Evolutionary conservation across 2,888 invertebrate genomes (phyloP).

Genomic region (Drosophila formosana): DNA sequence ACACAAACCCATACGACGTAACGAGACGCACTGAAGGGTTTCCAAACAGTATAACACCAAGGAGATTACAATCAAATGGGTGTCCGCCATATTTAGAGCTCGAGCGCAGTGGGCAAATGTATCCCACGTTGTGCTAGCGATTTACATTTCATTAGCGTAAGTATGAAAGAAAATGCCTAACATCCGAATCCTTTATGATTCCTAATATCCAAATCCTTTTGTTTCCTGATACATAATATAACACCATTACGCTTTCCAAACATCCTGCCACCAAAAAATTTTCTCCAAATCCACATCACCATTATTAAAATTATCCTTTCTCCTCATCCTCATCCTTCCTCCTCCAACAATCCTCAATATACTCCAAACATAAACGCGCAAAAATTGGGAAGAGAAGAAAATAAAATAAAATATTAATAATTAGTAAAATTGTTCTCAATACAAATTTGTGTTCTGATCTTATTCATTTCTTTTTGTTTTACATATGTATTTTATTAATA

Average conservation of each 20-base stretch:
- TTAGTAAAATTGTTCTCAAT: slow-evolving; percentile 51
- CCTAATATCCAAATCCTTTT: slow-evolving; percentile 57
- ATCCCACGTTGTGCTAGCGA: slow-evolving; percentile 72
- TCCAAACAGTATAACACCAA: slow-evolving; percentile 48
- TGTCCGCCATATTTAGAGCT: slow-evolving; percentile 38
- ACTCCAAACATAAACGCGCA: slow-evolving; percentile 78
- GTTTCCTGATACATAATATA: slow-evolving; percentile 55
- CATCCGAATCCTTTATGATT: slow-evolving; percentile 53
- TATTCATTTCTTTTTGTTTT: slow-evolving; percentile 37
- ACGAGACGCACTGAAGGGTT: slow-evolving; percentile 36
- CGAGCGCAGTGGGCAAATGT: slow-evolving; percentile 55
- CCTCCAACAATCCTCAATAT: slow-evolving; percentile 71
- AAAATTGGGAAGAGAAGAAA: slow-evolving; percentile 76
- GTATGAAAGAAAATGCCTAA: slow-evolving; percentile 57
- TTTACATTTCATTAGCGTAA: slow-evolving; percentile 30
- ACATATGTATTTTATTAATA: slow-evolving; percentile 62
- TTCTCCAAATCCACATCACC: slow-evolving; percentile 61
- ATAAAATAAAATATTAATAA: slow-evolving; percentile 77
- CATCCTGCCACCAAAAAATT: slow-evolving; percentile 67
- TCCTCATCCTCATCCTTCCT: slow-evolving; percentile 63
- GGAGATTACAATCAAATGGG: slow-evolving; percentile 35
- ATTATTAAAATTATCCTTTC: slow-evolving; percentile 62
- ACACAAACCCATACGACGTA: slow-evolving; percentile 42
- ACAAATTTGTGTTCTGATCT: slow-evolving; percentile 49
- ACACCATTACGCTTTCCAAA: slow-evolving; percentile 52